A percentile compares a stretch with the other conserved stretches of the same genome.
These are phyloP conservation scores for Cremastinae sp. DNA, from an alignment of 2,888 invertebrate species.

Conservation along the genomic window DNA sequence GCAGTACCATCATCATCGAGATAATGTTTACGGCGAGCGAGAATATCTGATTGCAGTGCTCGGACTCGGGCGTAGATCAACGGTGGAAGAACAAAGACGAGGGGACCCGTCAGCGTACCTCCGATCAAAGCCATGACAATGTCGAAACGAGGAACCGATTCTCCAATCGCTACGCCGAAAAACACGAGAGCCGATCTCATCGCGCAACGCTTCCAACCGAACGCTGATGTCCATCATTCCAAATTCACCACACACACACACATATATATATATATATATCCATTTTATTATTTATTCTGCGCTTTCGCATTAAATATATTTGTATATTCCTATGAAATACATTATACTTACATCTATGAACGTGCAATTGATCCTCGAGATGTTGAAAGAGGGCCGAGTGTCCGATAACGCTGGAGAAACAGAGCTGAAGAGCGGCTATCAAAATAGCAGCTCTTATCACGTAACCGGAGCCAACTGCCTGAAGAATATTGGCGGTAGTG, in stretches of 20 bases:
- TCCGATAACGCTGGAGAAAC: constrained; percentile 89
- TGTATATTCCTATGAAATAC: too few species aligned
- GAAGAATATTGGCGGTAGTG: constrained; percentile 85
- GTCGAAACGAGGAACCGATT: constrained; percentile 92
- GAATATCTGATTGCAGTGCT: constrained; percentile 77
- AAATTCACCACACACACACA: too few species aligned
- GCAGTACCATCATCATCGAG: too few species aligned
- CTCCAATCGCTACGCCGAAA: constrained; percentile 88
- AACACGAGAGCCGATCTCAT: constrained; percentile 87
- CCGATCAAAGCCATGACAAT: constrained; percentile 93
- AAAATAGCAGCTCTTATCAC: constrained; percentile 86
- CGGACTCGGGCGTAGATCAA: constrained; percentile 88
- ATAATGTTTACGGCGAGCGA: constrained; percentile 42
- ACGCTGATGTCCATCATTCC: constrained; percentile 83
- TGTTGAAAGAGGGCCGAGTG: constrained; percentile 92
- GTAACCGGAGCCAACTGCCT: constrained; percentile 85
- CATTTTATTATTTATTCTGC: too few species aligned
- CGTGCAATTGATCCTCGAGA: constrained; percentile 88
- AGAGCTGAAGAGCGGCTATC: constrained; percentile 89
- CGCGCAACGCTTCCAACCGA: constrained; percentile 87
- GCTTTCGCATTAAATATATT: too few species aligned
- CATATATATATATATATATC: too few species aligned
- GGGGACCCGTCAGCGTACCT: constrained; percentile 90
- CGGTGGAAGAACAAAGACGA: constrained; percentile 92
- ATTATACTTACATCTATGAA: constrained; percentile 87